Percentiles rank a stretch among this genome's conserved stretches.
Evolutionary conservation across 2,888 invertebrate species (phyloP).

Genomic region (Blastobasis adustella): DNA sequence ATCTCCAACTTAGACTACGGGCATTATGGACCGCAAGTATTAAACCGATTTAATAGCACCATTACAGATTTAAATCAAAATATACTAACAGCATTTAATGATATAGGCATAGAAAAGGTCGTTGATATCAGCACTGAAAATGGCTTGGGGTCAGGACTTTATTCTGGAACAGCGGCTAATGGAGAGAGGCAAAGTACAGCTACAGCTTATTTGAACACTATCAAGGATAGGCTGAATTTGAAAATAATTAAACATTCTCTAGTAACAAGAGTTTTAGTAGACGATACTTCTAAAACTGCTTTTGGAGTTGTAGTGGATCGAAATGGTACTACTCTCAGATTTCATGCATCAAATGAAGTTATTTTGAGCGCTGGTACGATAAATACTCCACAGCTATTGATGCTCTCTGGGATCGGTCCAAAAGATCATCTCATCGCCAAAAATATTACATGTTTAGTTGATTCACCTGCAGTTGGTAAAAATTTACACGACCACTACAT

Average conservation of each 20-base stretch:
- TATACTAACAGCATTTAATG: slow-evolving; percentile 40
- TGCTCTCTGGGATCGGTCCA: slow-evolving; percentile 67
- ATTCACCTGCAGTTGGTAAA: slow-evolving; percentile 45
- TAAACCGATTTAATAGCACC: slow-evolving; percentile 7
- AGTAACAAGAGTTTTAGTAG: slow-evolving; percentile 63
- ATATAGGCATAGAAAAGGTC: slow-evolving; percentile 44
- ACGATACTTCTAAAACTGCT: slow-evolving; percentile 41
- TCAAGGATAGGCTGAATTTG: slow-evolving; percentile 33
- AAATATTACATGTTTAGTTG: slow-evolving; percentile 30
- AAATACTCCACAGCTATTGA: slow-evolving; percentile 57
- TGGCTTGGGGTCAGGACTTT: slow-evolving; percentile 52
- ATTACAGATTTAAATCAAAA: slow-evolving; percentile 14
- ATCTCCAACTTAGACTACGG: slow-evolving; percentile 3
- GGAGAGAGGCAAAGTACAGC: slow-evolving; percentile 62
- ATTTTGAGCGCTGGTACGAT: slow-evolving; percentile 58
- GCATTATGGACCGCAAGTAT: slow-evolving; percentile 3
- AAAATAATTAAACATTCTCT: slow-evolving; percentile 55
- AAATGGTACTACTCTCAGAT: slow-evolving; percentile 13
- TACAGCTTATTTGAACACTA: slow-evolving; percentile 53
- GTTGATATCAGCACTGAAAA: slow-evolving; percentile 45
- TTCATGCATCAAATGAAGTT: slow-evolving; percentile 46
- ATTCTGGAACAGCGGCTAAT: slow-evolving; percentile 50
- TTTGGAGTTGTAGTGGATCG: slow-evolving; percentile 47
- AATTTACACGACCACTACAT: slow-evolving; percentile 56
- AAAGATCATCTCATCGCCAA: slow-evolving; percentile 35